phyloP scores from a whole-genome alignment of 2,113 vertebrate genomes.

The Corythornis cristatus region DNA sequence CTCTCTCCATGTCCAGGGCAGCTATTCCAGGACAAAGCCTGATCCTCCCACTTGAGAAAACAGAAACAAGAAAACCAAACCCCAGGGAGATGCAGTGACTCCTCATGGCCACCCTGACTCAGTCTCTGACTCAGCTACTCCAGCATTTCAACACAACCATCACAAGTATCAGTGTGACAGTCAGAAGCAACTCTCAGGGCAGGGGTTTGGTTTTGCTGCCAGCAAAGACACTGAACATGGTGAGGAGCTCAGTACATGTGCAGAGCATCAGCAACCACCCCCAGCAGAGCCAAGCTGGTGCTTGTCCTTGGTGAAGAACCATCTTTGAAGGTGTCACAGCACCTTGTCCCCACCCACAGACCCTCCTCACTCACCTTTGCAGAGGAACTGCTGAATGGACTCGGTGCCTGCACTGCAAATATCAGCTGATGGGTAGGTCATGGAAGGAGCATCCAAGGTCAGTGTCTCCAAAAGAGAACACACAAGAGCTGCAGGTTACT shows the following conservation, averaged over 20 bases:
- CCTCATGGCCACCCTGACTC: background rate
- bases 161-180: background rate
- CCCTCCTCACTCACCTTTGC: constrained; percentile 77
- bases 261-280: background rate
- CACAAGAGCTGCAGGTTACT: background rate
- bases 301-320: background rate
- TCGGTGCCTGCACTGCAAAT: constrained; percentile 85
- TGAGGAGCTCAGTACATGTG: background rate
- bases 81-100: background rate
- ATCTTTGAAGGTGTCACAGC: background rate
- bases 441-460: constrained; percentile 81
- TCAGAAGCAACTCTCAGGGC: background rate
- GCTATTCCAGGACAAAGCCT: background rate
- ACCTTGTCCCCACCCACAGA: background rate
- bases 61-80: background rate
- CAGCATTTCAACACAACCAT: background rate
- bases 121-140: background rate
- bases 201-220: background rate
- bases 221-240: background rate
- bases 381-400: constrained; percentile 89
- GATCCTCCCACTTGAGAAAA: background rate
- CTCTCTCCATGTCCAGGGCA: background rate
- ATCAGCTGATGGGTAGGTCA: constrained; percentile 83
- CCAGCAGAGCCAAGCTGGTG: fast-evolving
- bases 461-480: constrained; percentile 78